Evolutionary conservation across 1,140 invertebrate genomes (phyloP), one percentile per base, ranked within the genome.

Genomic region (Galendromus occidentalis): DNA sequence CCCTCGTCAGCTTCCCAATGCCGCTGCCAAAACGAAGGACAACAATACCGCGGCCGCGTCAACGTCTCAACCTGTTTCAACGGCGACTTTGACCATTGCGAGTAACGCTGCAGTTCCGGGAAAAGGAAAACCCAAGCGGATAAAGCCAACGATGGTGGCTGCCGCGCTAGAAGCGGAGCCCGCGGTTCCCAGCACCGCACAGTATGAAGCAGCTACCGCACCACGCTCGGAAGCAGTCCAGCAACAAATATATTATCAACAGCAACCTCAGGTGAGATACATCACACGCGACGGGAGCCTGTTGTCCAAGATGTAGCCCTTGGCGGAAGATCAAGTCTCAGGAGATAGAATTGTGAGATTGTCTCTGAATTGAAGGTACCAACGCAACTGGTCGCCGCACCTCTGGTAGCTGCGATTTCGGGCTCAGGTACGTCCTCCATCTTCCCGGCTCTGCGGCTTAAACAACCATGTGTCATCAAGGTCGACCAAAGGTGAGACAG

Each of bases 1-100:
- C 64, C 64, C 64, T 67, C 44, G 28, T 22, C 33, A 42, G 4
- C 59, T 64, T 66, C 67, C 65, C 42, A 59, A 45, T 67, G 30
- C 29, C 1, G 25, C 65, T 39, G 59, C 17, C 1, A 51, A 47
- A 65, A 33, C 33, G 9, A 17, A 41, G 17, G 65, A 66, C 22
- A 18, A 29, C 39, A 17, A 42, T 14, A 6, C 44, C 18, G 5
- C 67, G 29, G 18, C 64, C 14, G n/a, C 44, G 6, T 17, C 30
- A 41, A 65, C 59, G 33, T 64, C n/a, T 64, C 47, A 63, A 22
- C 64, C 51, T 39, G 42, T 44, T 12, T 22, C 55, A 44, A 47
- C 47, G n/a, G 33, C 64, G 20, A 51, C 44, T 17, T 25, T 55
- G 25, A 63, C 39, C n/a, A 59, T 59, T 20, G 51, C 51, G 22